Evolutionary conservation across 2,113 vertebrate species (phyloP).

Genomic region (Eulemur macaco): DNA sequence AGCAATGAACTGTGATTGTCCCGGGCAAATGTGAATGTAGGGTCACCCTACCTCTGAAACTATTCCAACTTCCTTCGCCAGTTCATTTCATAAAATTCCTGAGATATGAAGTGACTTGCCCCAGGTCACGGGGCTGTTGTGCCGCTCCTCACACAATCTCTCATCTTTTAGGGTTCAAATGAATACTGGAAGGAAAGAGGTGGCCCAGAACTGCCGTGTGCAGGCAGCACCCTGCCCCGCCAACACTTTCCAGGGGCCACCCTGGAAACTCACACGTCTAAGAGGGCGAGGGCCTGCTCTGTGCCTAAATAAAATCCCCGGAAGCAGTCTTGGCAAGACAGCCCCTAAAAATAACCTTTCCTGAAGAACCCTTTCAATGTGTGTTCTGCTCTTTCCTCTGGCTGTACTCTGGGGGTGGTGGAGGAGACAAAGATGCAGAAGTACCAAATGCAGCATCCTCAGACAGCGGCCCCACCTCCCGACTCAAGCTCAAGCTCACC

Average conservation of each 20-base stretch:
- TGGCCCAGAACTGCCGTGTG: not conserved
- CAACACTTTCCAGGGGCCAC: not conserved
- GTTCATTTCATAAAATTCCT: not conserved
- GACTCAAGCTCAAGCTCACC: not conserved
- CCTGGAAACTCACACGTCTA: not conserved
- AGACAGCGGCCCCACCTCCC: not conserved
- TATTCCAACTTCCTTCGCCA: not conserved
- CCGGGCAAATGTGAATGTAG: not conserved
- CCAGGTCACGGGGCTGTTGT: not conserved
- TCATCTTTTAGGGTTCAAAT: not conserved
- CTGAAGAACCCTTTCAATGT: conserved; percentile 8
- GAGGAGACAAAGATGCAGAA: not conserved
- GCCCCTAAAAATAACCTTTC: conserved; percentile 44
- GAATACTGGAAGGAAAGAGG: not conserved
- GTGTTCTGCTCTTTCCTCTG: not conserved
- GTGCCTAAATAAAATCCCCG: not conserved
- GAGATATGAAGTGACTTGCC: no score
- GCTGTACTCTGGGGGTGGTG: not conserved
- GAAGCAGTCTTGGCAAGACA: not conserved
- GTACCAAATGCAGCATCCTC: not conserved
- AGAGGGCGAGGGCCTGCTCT: not conserved
- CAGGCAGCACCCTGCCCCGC: no score
- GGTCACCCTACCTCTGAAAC: not conserved
- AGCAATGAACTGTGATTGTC: not conserved
- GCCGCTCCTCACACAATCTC: not conserved